Evolutionary conservation across 2,113 vertebrate genomes (phyloP), one percentile per base, ranked within the genome.

Genomic region (Poicephalus gulielmi): DNA sequence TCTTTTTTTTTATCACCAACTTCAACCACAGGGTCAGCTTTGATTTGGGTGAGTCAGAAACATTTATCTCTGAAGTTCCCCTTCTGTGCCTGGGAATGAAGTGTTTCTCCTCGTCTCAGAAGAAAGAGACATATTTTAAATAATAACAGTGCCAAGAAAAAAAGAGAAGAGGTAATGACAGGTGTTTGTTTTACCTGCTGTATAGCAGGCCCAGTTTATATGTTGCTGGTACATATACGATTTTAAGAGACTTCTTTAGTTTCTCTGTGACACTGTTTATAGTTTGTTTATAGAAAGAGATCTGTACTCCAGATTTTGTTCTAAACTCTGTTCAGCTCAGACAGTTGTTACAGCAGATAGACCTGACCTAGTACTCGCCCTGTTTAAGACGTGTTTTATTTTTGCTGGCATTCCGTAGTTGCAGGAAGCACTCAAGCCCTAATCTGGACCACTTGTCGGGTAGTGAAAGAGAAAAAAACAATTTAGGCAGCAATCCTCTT

Each of bases 11-110:
- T 41, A 92, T 96, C 94, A 85, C 20, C n/a, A 57, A 8, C 83
- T 96, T 95, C 76, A 93, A 27, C 80, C 77, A 82, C 62, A 44
- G 83, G 78, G 91, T 95, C 95, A 95, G 94, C 94, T 97, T 96
- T 96, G 86, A 95, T 96, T 94, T 83, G 49, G 1, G 84, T 85
- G 91, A 96, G 78, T 87, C 94, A 96, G 91, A 85, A 94, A 88
- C 67, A 47, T 91, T 94, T 95, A 95, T 95, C 87, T 96, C 86
- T 84, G 88, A 82, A 92, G 85, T 84, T 86, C 73, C 95, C 81
- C 77, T 86, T 90, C 79, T 77, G 28, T 80, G 89, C 86, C 91
- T 96, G 91, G 83, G 84, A 96, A 90, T 77, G 78, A 88, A 94
- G 78, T 59, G 46, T 59, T 94, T 83, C 67, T 70, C 49, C 68